A percentile compares a stretch with the other conserved stretches of the same genome.
Conservation (phyloP, 2,888 invertebrate species). For the Gortyna flavago region DNA sequence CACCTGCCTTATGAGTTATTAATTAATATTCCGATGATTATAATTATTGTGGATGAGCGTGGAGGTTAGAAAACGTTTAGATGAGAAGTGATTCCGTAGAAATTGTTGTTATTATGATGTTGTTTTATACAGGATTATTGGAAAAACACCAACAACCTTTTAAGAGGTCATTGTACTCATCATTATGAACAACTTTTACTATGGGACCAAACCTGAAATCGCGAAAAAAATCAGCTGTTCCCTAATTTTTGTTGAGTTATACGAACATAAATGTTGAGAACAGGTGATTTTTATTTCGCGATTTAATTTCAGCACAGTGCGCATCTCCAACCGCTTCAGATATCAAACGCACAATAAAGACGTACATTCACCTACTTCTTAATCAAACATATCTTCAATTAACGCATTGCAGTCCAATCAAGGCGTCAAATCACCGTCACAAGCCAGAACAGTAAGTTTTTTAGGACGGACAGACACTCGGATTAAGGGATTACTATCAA, state of each 20-base stretch:
- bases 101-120: neutral
- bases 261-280: too few relatives aligned
- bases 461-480: constrained; percentile 76
- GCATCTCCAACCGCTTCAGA: constrained; percentile 20
- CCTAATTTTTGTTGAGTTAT: too few relatives aligned
- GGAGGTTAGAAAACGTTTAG: neutral
- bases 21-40: constrained; percentile 35
- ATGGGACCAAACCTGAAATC: too few relatives aligned
- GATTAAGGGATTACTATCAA: constrained; percentile 88
- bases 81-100: constrained; percentile 9
- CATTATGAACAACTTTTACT: too few relatives aligned
- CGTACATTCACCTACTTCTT: constrained; percentile 16
- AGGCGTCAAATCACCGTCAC: constrained; percentile 53
- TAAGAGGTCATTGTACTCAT: too few relatives aligned
- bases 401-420: constrained; percentile 51
- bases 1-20: constrained; percentile 43
- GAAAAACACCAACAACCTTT: too few relatives aligned
- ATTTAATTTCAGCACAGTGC: too few relatives aligned
- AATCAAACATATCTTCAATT: constrained; percentile 49
- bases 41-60: constrained; percentile 1
- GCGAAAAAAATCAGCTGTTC: too few relatives aligned
- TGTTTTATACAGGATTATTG: too few relatives aligned
- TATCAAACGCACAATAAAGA: constrained; percentile 36
- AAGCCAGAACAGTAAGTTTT: constrained; percentile 74
- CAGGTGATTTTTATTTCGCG: too few relatives aligned